Base-by-base conservation (phyloP, 2,888 invertebrate genomes). In the Melanophora roralis region DNA sequence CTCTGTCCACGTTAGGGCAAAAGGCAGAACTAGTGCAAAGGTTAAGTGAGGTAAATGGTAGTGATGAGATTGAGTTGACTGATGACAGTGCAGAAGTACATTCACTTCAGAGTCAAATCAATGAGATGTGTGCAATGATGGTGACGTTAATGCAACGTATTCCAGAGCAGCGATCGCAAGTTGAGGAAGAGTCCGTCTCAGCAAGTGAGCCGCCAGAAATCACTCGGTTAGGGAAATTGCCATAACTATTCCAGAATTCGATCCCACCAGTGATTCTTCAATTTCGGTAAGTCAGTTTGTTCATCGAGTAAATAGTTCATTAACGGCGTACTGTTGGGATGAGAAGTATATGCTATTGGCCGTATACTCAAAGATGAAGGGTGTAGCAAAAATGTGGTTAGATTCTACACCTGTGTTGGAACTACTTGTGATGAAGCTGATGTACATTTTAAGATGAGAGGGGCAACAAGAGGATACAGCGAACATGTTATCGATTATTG, bases 281-380 rank as follows among this genome's bases (percentile, higher is more conserved):
- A 23, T 76, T n/a, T 53, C 68, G 0, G 68, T 60, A 11, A 55
- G 57, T 11, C 75, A 76, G 12, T 76, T 68, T 40, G 32, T 76
- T 14, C 14, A 62, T 5, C 38, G 68, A 34, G 55, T 76, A 1
- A 55, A 76, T n/a, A 40, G 27, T 32, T 51, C 53, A 11, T 53
- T 68, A 1, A 69, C 27, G 16, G 76, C 76, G 1, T 76, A 62
- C 21, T 12, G 14, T 4, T 40, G 40, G 40, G 11, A 40, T 4
- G 1, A 40, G n/a, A 40, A 5, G 14, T 12, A 69, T 49, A 36
- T 62, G 45, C 34, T 72, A 21, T n/a, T 59, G 23, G 57, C 69
- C 5, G 69, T 69, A n/a, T 69, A 49, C 21, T 59, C 43, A 53
- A 34, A 34, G 9, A 34, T 34, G 38, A 62, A 53, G 19, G 53